Evolutionary conservation across 2,888 invertebrate species (phyloP).

Genomic region (Pharmacophagus antenor): DNA sequence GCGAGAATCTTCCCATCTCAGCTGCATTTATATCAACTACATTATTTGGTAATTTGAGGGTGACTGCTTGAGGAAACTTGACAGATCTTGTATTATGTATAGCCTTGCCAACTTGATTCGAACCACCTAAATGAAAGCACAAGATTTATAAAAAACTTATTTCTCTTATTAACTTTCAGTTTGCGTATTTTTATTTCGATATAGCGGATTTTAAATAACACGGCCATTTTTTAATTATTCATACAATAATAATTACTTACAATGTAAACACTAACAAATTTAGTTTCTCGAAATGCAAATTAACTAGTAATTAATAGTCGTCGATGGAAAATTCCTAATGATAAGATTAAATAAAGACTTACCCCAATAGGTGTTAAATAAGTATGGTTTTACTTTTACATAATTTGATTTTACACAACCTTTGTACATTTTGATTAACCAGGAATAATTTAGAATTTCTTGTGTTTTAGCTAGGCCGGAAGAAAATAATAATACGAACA

Average conservation of each 20-base stretch:
- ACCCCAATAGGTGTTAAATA: conserved; percentile 40
- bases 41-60: conserved; percentile 82
- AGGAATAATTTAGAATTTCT: not conserved
- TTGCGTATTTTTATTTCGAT: not conserved
- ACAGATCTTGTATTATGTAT: conserved; percentile 71
- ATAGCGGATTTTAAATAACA: not conserved
- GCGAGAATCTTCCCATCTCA: conserved; percentile 84
- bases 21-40: conserved; percentile 83
- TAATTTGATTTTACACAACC: conserved; percentile 33
- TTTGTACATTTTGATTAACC: conserved; percentile 35
- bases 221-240: not conserved
- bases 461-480: not conserved
- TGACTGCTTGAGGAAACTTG: conserved; percentile 77
- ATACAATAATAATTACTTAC: not conserved
- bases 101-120: conserved; percentile 50
- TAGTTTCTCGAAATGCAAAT: not conserved
- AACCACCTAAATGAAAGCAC: conserved; percentile 45
- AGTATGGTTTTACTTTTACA: conserved; percentile 34
- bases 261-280: not conserved
- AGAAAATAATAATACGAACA: not conserved
- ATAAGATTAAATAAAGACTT: conserved; percentile 28
- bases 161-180: not conserved
- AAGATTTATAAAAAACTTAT: not conserved
- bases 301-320: not conserved
- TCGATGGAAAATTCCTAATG: conserved; percentile 5